Percentiles rank a stretch among this genome's conserved stretches.
phyloP scores from a whole-genome alignment of 2,888 invertebrate genomes.

The Lamproptera curius region DNA sequence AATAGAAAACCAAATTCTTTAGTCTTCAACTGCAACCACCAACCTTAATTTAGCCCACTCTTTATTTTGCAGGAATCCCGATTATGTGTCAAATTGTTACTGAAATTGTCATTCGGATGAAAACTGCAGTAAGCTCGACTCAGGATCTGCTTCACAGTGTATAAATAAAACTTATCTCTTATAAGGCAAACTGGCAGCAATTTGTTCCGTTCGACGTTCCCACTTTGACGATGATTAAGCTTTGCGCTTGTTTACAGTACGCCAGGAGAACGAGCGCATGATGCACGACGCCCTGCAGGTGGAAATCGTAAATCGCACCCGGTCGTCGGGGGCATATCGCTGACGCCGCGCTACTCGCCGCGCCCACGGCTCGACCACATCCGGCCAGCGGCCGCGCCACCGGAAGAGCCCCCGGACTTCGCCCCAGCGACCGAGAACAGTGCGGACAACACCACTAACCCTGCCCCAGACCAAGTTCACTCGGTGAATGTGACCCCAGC shows the following conservation, averaged over 20 bases:
- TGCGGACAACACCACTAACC: conserved; percentile 27
- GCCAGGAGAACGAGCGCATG: conserved; percentile 92
- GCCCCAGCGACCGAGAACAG: conserved; percentile 29
- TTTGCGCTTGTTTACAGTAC: conserved; percentile 80
- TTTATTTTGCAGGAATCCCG: too few species aligned
- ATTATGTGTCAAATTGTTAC: too few species aligned
- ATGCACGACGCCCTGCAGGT: conserved; percentile 86
- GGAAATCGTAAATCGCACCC: conserved; percentile 77
- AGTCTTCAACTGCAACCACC: too few species aligned
- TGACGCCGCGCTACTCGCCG: conserved; percentile 76
- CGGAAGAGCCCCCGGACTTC: conserved; percentile 57
- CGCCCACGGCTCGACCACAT: conserved; percentile 67
- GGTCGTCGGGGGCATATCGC: conserved; percentile 74
- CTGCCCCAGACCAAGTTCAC: too few species aligned
- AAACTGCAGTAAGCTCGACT: too few species aligned
- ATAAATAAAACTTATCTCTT: too few species aligned
- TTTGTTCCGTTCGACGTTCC: not conserved
- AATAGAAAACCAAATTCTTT: too few species aligned
- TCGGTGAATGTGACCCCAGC: conserved; percentile 38
- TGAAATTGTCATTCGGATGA: too few species aligned
- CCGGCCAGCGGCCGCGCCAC: conserved; percentile 69
- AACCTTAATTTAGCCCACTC: too few species aligned
- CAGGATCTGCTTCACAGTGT: too few species aligned
- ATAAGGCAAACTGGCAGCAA: too few species aligned
- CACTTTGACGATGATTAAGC: conserved; percentile 48